These are phyloP conservation scores for Mimachlamys varia DNA, from an alignment of 2,888 invertebrate genomes.

Conservation along the genomic window DNA sequence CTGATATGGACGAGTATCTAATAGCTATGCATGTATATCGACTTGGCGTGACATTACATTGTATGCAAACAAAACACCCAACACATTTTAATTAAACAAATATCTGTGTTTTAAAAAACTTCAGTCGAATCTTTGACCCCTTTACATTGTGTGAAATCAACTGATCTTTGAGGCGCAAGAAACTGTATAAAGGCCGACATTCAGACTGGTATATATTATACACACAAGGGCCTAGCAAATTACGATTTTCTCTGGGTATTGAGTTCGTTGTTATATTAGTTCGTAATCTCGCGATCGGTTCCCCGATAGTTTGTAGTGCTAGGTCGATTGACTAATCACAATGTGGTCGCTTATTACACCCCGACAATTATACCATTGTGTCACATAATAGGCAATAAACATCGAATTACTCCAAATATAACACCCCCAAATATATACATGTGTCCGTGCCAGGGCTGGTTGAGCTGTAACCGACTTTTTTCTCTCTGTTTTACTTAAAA, in stretches of 20 bases:
- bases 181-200: neutral
- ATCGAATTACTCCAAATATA: neutral
- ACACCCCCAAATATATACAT: neutral
- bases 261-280: neutral
- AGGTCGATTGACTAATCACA: neutral
- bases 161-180: neutral
- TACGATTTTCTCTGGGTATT: neutral
- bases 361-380: conserved; percentile 13
- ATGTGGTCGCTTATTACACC: neutral
- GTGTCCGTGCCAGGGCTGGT: no score
- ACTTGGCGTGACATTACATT: neutral
- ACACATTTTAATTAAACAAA: neutral
- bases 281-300: neutral
- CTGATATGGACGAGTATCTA: neutral
- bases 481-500: no score
- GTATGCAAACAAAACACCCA: neutral
- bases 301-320: neutral
- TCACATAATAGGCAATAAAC: neutral
- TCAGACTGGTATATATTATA: neutral
- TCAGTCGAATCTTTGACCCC: neutral
- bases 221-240: neutral
- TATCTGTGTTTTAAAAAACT: neutral
- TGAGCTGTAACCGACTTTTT: no score
- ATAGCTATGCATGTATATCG: neutral
- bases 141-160: neutral